Evolutionary conservation across 2,888 invertebrate genomes (phyloP).

Genomic region (Strigamia maritima): DNA sequence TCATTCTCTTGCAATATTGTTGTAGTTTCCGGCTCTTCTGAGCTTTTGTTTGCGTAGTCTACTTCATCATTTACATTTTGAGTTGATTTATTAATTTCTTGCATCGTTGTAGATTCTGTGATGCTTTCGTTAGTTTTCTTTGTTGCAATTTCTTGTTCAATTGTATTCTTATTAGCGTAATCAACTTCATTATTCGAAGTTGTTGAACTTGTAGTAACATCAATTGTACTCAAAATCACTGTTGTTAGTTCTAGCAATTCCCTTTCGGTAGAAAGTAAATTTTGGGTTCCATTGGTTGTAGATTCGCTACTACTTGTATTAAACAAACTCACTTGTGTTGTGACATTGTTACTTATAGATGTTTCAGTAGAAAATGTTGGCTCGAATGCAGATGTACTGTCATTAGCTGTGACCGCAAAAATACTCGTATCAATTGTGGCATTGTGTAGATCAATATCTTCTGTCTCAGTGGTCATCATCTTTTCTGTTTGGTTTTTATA

Average conservation of each 20-base stretch:
- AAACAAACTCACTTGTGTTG: not conserved
- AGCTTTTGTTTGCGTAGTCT: not conserved
- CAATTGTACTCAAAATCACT: not conserved
- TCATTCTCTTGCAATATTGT: not conserved
- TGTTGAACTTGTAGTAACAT: not conserved
- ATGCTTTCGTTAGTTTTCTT: not conserved
- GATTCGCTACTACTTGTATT: not conserved
- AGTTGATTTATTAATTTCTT: too few species aligned
- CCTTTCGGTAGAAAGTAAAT: not conserved
- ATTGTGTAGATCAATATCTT: not conserved
- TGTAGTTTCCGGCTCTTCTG: not conserved
- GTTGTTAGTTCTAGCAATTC: not conserved
- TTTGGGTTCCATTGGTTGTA: not conserved
- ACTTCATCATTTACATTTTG: not conserved
- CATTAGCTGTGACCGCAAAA: not conserved
- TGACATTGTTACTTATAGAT: too few species aligned
- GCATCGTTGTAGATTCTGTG: too few species aligned
- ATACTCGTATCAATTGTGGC: not conserved
- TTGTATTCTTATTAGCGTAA: not conserved
- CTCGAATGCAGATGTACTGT: too few species aligned
- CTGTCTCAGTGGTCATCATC: too few species aligned
- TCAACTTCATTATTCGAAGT: not conserved
- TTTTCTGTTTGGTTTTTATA: not conserved
- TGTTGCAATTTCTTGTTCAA: not conserved
- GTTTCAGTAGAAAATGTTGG: too few species aligned